phyloP scores from a whole-genome alignment of 2,113 vertebrate species.

The Brachyistius frenatus region DNA sequence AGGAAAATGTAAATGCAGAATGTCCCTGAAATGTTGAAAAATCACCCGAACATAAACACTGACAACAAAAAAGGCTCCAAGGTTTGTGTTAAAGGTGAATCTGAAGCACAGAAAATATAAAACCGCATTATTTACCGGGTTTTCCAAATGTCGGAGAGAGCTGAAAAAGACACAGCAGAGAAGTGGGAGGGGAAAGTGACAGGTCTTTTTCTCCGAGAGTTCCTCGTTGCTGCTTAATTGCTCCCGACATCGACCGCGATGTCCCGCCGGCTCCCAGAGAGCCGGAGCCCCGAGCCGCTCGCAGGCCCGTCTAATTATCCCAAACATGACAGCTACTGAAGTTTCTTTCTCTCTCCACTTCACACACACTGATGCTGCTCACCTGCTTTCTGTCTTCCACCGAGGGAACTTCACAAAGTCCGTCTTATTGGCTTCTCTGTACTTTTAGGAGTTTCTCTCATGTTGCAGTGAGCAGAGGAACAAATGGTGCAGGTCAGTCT shows the following conservation, averaged over 20 bases:
- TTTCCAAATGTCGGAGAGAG: conserved; percentile 41
- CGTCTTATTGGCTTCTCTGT: conserved; percentile 10
- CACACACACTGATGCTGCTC: conserved; percentile 4
- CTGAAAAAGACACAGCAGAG: background rate
- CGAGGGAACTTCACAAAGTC: background rate
- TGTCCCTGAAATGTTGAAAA: background rate
- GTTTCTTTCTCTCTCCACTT: conserved; percentile 29
- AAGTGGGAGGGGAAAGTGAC: background rate
- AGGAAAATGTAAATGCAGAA: background rate
- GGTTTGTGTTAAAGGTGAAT: background rate
- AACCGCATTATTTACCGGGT: conserved; percentile 44
- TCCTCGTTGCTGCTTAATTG: conserved; percentile 44
- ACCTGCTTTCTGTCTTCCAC: background rate
- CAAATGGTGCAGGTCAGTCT: too few species aligned
- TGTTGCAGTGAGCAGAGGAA: background rate
- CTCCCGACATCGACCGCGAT: conserved; percentile 14
- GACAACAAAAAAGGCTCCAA: too few species aligned
- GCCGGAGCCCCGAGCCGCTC: conserved; percentile 5
- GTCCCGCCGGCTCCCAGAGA: conserved; percentile 29
- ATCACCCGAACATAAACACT: background rate
- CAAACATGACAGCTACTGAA: conserved; percentile 44
- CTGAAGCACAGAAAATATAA: background rate
- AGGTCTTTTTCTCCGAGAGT: background rate
- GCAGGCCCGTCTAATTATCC: conserved; percentile 47
- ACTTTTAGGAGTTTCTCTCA: background rate